These are phyloP conservation scores for Sylvicapra grimmia DNA, from an alignment of 2,113 vertebrate species.

Conservation along the genomic window DNA sequence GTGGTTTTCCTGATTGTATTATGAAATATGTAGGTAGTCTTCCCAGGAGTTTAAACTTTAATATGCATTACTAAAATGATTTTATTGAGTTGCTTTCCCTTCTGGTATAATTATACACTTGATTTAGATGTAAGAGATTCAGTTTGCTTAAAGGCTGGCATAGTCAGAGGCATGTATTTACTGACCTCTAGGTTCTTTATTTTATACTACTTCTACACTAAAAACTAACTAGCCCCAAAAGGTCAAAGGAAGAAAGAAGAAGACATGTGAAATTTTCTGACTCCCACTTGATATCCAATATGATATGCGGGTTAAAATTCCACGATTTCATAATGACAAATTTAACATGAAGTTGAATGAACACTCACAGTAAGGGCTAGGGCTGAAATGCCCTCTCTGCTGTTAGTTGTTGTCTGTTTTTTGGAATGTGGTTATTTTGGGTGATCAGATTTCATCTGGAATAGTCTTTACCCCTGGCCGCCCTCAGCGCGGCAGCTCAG, in stretches of 20 bases:
- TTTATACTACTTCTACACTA: not conserved
- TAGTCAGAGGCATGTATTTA: not conserved
- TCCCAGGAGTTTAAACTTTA: not conserved
- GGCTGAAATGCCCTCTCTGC: not conserved
- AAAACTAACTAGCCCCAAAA: slow-evolving; percentile 8
- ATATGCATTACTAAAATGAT: not conserved
- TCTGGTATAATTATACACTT: not conserved
- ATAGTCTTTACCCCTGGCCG: not conserved
- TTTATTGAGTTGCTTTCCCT: not conserved
- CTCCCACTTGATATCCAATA: not conserved
- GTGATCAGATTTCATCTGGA: not conserved
- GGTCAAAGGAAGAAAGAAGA: not conserved
- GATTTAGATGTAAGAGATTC: not conserved
- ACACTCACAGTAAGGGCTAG: not conserved
- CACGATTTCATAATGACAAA: not conserved
- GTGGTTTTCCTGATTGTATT: not conserved
- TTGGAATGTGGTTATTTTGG: not conserved
- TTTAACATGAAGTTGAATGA: not conserved
- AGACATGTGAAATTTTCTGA: not conserved
- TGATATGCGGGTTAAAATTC: slow-evolving; percentile 4
- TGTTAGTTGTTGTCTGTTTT: not conserved
- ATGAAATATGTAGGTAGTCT: not conserved
- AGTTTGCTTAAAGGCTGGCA: not conserved
- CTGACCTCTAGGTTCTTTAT: not conserved
- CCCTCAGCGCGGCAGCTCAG: not conserved